Evolutionary conservation across 2,888 invertebrate species (phyloP), one percentile per base, ranked within the genome.

Genomic region (Euplexia lucipara): DNA sequence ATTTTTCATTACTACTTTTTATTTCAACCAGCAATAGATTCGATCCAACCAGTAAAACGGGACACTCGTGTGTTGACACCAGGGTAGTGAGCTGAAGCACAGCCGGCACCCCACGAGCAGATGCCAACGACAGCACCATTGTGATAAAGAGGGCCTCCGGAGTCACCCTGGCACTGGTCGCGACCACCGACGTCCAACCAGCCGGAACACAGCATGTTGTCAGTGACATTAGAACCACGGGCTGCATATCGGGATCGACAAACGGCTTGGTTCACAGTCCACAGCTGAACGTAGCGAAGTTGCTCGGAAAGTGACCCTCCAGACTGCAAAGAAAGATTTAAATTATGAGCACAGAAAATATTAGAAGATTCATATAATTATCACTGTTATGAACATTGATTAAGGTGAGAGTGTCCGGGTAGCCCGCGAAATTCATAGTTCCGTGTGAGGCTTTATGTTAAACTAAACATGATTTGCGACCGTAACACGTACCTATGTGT

Each of bases 171-270:
- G 70, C 89, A 89, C 70, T 85, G 87, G 74, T 83, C 87, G 12
- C 85, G 86, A 52, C 88, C 88, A 8, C 86, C 87, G 3, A 86
- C 79, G 35, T 83, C 80, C 22, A 88, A 71, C 80, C 79, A 80
- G n/a, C 89, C 89, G 3, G 88, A 83, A 53, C 90, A 90, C 78
- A 90, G 16, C 88, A 88, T 88, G 67, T 86, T 88, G 20, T 80
- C 80, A 39, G 84, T 83, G 8, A 89, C 57, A 3, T 57, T 48
- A 2, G 5, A 7, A 0, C 80, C 69, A 2, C 66, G 30, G 0
- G 45, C 35, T 0, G 75, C 66, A 54, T 88, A 90, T 5, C 88
- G 86, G 0, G 48, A 16, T 12, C 56, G 73, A 63, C 90, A 90
- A 0, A 59, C 53, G 0, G 26, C 65, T 56, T 87, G 88, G 74